These are phyloP conservation scores for Stenoptilia bipunctidactyla DNA, from an alignment of 2,888 invertebrate species.

Conservation along the genomic window DNA sequence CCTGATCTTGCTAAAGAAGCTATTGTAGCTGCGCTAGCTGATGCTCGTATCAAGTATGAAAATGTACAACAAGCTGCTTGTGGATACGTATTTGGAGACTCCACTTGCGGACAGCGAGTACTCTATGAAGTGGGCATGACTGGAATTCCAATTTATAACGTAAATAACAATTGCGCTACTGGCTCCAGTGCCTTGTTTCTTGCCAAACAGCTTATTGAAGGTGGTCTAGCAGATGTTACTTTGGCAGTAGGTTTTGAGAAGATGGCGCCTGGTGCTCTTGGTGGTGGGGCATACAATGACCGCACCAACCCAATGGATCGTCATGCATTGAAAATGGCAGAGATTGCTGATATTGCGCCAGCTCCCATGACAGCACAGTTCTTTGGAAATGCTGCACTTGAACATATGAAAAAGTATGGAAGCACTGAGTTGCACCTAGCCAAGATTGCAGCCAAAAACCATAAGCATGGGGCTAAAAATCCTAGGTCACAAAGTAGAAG, in stretches of 20 bases:
- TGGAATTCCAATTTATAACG: slow-evolving; percentile 97
- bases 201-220: slow-evolving; percentile 93
- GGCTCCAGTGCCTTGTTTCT: slow-evolving; percentile 93
- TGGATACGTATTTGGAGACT: slow-evolving; percentile 96
- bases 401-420: slow-evolving; percentile 97
- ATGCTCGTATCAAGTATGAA: slow-evolving; percentile 82
- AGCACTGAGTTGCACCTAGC: slow-evolving; percentile 94
- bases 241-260: slow-evolving; percentile 98
- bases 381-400: slow-evolving; percentile 96
- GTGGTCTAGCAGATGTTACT: slow-evolving; percentile 88
- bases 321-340: slow-evolving; percentile 88
- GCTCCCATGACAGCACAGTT: slow-evolving; percentile 94
- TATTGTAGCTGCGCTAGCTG: slow-evolving; percentile 86
- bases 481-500: slow-evolving; percentile 96
- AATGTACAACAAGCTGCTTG: slow-evolving; percentile 91
- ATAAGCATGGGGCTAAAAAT: slow-evolving; percentile 96
- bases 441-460: slow-evolving; percentile 98
- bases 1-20: slow-evolving; percentile 96
- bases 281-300: slow-evolving; percentile 79
- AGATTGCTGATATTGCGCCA: slow-evolving; percentile 82
- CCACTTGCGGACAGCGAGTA: slow-evolving; percentile 95
- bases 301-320: slow-evolving; percentile 91
- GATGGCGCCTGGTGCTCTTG: slow-evolving; percentile 94
- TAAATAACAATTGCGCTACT: slow-evolving; percentile 98
- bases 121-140: slow-evolving; percentile 95